These are phyloP conservation scores for Himalopsyche tibetana DNA, from an alignment of 2,888 invertebrate genomes.

Conservation along the genomic window DNA sequence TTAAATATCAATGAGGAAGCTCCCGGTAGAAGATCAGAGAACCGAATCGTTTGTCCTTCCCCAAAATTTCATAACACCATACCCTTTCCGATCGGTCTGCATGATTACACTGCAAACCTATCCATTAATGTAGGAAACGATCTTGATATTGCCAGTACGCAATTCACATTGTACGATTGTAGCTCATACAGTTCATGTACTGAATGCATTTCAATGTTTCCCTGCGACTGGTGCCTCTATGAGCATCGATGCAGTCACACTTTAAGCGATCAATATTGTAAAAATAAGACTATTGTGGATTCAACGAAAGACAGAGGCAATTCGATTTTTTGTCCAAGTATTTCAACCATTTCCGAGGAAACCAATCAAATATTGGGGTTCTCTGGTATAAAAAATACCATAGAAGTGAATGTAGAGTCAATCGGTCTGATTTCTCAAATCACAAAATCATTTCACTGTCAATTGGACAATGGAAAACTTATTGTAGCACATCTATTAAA, in stretches of 20 bases:
- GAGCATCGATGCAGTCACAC: constrained; percentile 97
- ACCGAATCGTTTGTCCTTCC: constrained; percentile 96
- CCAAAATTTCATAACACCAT: constrained; percentile 95
- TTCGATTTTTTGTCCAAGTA: constrained; percentile 95
- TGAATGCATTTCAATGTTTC: constrained; percentile 95
- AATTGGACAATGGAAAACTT: constrained; percentile 96
- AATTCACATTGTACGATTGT: constrained; percentile 99
- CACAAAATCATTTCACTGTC: constrained; percentile 91
- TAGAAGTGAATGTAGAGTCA: constrained; percentile 95
- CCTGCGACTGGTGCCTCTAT: constrained; percentile 99
- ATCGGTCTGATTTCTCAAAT: constrained; percentile 97
- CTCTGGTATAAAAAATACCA: constrained; percentile 92
- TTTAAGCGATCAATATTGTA: constrained; percentile 91
- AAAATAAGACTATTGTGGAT: constrained; percentile 81
- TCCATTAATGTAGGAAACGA: constrained; percentile 94
- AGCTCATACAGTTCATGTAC: constrained; percentile 97
- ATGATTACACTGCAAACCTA: constrained; percentile 95
- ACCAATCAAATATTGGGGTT: constrained; percentile 94
- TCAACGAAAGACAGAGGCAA: constrained; percentile 93
- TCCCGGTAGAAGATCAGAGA: constrained; percentile 92
- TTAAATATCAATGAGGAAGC: constrained; percentile 92
- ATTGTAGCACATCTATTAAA: constrained; percentile 93
- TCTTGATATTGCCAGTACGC: constrained; percentile 96
- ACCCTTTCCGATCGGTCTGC: constrained; percentile 93
- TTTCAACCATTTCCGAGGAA: constrained; percentile 91